phyloP scores from a whole-genome alignment of 2,888 invertebrate species.

The Beris chalybata region DNA sequence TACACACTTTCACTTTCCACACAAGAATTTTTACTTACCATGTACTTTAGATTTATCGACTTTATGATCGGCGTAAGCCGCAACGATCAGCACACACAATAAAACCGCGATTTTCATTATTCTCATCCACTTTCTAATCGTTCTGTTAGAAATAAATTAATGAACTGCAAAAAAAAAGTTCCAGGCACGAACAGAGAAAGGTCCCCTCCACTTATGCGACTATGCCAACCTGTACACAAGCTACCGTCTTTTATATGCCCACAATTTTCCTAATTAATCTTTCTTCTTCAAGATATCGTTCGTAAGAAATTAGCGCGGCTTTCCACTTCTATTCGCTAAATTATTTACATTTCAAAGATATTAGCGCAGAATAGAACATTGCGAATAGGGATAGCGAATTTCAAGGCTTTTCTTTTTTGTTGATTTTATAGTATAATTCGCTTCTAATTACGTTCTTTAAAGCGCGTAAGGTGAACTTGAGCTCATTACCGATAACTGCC shows the following conservation, averaged over 20 bases:
- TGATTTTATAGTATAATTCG: too few species aligned
- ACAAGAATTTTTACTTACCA: not conserved
- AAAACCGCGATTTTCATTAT: constrained; percentile 6
- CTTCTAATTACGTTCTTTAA: not conserved
- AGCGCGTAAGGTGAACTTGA: constrained; percentile 1
- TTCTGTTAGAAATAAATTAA: not conserved
- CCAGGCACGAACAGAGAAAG: not conserved
- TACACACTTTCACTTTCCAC: too few species aligned
- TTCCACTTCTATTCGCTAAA: not conserved
- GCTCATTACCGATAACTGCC: not conserved
- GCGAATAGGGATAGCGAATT: too few species aligned
- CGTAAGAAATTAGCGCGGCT: not conserved
- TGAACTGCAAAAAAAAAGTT: not conserved
- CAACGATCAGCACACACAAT: constrained; percentile 8
- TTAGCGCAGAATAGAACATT: too few species aligned
- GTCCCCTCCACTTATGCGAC: not conserved
- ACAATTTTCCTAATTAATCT: too few species aligned
- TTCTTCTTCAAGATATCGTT: not conserved
- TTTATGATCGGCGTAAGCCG: not conserved
- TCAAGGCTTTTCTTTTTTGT: too few species aligned
- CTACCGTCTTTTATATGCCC: constrained; percentile 1
- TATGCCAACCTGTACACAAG: not conserved
- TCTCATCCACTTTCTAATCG: not conserved
- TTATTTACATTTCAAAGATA: not conserved
- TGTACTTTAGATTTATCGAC: not conserved